Evolutionary conservation across 2,113 vertebrate genomes (phyloP).

Genomic region (Gobiocypris rarus): DNA sequence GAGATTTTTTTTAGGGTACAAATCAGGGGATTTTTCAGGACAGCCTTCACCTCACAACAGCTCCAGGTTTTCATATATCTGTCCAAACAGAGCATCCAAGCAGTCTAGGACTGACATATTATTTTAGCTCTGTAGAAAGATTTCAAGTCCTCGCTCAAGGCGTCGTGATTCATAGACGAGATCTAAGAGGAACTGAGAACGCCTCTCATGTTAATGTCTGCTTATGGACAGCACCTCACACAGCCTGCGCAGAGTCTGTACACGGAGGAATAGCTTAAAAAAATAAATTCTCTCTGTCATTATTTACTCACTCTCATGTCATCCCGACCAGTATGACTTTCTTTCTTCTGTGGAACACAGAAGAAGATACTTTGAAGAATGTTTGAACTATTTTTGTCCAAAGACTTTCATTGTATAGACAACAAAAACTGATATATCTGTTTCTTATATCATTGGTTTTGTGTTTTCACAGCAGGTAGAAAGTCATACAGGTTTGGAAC

Average conservation of each 20-base stretch:
- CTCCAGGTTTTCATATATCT: slow-evolving; percentile 6
- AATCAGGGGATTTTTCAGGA: not conserved
- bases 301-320: not conserved
- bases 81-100: slow-evolving; percentile 25
- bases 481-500: not conserved
- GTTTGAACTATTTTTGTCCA: too few relatives aligned
- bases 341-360: not conserved
- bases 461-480: not conserved
- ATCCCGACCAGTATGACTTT: not conserved
- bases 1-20: not conserved
- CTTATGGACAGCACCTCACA: not conserved
- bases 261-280: not conserved
- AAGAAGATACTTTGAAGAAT: not conserved
- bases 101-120: not conserved
- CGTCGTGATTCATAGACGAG: slow-evolving; percentile 2
- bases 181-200: slow-evolving; percentile 16
- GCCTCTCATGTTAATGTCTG: not conserved
- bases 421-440: not conserved
- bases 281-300: not conserved
- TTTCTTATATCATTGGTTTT: not conserved
- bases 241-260: not conserved
- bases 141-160: slow-evolving; percentile 35
- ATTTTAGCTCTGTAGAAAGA: slow-evolving; percentile 18
- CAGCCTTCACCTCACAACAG: not conserved
- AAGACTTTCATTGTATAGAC: not conserved